Conservation (phyloP, 2,888 invertebrate genomes). For the Diaphora mendica region DNA sequence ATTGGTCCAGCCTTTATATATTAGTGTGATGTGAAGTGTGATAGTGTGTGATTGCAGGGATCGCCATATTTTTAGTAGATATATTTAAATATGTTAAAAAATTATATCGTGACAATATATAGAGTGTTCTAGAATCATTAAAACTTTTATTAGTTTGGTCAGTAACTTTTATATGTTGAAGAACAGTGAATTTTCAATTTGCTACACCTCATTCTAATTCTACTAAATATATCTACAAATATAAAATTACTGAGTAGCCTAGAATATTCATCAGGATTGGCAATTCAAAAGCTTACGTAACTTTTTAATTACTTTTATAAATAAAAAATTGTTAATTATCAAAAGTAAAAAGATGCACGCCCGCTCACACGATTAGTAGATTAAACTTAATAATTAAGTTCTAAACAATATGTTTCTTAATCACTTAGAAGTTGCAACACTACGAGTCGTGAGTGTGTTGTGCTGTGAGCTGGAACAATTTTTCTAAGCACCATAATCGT, state of each 20-base stretch:
- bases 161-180: not conserved
- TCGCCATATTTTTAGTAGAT: no score
- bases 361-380: slow-evolving; percentile 30
- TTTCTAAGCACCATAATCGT: slow-evolving; percentile 45
- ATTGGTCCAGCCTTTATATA: no score
- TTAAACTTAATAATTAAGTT: slow-evolving; percentile 22
- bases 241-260: not conserved
- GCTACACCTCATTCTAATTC: not conserved
- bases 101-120: no score
- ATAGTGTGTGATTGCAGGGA: no score
- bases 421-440: slow-evolving; percentile 33
- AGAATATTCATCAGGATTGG: not conserved
- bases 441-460: slow-evolving; percentile 38
- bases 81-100: no score
- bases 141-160: no score
- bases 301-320: not conserved
- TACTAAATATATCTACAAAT: not conserved
- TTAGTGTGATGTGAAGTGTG: no score
- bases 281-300: not conserved
- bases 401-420: slow-evolving; percentile 37
- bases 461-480: slow-evolving; percentile 54
- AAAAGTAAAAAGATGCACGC: slow-evolving; percentile 21
- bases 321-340: not conserved
- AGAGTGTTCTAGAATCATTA: no score
- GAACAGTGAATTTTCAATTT: not conserved